Percentiles rank a stretch among this genome's conserved stretches.
These are phyloP conservation scores for Actenoides lindsayi DNA, from an alignment of 2,113 vertebrate genomes.

Conservation along the genomic window DNA sequence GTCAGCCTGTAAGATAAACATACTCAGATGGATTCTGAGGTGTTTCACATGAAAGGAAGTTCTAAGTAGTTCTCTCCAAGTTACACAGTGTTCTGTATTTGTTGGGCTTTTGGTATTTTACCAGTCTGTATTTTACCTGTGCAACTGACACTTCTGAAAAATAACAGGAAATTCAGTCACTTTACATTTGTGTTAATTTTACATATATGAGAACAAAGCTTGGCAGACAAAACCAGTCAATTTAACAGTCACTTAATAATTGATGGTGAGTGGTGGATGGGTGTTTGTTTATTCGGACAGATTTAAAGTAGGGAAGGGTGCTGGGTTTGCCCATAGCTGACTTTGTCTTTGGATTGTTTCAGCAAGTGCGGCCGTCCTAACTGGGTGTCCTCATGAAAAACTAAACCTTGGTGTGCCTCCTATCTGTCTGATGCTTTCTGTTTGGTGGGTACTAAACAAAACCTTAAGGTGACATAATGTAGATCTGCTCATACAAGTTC, in stretches of 20 bases:
- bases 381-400: neutral
- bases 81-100: neutral
- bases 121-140: neutral
- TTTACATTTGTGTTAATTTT: neutral
- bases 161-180: neutral
- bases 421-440: neutral
- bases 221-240: neutral
- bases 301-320: neutral
- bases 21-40: neutral
- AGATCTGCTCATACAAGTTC: neutral
- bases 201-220: neutral
- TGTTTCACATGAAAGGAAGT: neutral
- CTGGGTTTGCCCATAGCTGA: neutral
- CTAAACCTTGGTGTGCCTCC: neutral
- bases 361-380: neutral
- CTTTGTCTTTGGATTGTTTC: neutral
- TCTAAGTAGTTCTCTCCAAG: neutral
- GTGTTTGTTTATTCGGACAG: neutral
- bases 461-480: neutral
- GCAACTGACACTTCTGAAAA: neutral
- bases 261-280: too few species aligned
- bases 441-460: neutral
- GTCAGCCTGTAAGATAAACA: neutral
- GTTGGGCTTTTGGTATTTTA: neutral
- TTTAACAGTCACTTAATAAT: neutral